Evolutionary conservation across 1,140 invertebrate genomes (phyloP), one percentile per base, ranked within the genome.

Genomic region (Maconellicoccus hirsutus): DNA sequence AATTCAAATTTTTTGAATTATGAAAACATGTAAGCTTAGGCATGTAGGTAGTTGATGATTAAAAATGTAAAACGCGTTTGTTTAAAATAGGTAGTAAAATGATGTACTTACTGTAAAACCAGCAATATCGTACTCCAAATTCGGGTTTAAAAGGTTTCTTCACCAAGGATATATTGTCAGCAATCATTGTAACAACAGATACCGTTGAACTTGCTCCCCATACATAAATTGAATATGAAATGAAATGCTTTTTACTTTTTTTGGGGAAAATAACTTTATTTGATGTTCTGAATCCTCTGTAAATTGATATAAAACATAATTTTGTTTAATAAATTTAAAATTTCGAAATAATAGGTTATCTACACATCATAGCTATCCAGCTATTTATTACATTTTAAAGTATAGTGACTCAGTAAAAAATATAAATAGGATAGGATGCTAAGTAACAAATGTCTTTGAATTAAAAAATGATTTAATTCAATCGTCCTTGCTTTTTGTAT

Each of bases 181-280:
- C 70, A 1, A 77, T 1, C 16, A 73, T 71, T 10, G 76, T 75
- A 10, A 77, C n/a, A 6, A 75, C 71, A 25, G 75, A 73, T 19
- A 77, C 73, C 19, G 73, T 69, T 0, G 77, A 72, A 38, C 72
- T 71, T 4, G 10, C 61, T 1, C 77, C 76, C 78, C 78, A 79
- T 6, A 75, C 76, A 72, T 78, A 79, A n/a, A 74, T 27, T 6
- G 76, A 79, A 73, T 79, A 78, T 59, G 70, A 70, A 0, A 76
- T 21, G 69, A 75, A 75, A 70, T 73, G 75, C 33, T 74, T 73
- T 3, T 71, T 70, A 39, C 75, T 72, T 6, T 74, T 71, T 22
- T n/a, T 29, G 4, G 23, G n/a, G 4, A 21, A 72, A 42, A 10
- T 71, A 16, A 39, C 8, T 23, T 33, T 23, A 22, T 8, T 22